Conservation (phyloP, 2,113 vertebrate species). For the Tragulus kanchil region DNA sequence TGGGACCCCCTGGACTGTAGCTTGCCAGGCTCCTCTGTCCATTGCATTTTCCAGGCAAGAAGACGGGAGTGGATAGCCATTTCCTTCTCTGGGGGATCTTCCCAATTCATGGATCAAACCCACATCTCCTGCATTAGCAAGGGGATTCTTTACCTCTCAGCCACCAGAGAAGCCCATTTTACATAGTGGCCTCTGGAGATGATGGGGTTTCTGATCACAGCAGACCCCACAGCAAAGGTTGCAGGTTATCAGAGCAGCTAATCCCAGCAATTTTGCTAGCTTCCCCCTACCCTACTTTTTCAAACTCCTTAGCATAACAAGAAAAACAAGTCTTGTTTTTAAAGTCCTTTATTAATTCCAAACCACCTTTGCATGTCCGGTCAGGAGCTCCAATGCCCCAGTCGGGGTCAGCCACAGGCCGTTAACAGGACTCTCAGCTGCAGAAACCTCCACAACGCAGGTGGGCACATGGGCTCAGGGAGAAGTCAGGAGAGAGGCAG, state of each 20-base stretch:
- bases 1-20: not conserved
- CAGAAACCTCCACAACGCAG: not conserved
- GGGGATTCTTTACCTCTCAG: not conserved
- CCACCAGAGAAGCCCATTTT: not conserved
- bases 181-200: not conserved
- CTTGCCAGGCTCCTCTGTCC: not conserved
- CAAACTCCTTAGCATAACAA: not conserved
- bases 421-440: not conserved
- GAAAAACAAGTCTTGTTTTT: not conserved
- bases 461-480: not conserved
- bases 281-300: not conserved
- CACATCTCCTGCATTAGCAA: not conserved
- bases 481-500: not conserved
- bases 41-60: not conserved
- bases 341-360: not conserved
- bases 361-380: not conserved
- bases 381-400: not conserved
- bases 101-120: not conserved
- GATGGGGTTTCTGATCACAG: slow-evolving; percentile 7
- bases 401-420: not conserved
- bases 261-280: not conserved
- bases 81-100: not conserved
- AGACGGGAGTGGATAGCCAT: not conserved
- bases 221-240: not conserved
- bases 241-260: not conserved